Percentiles rank a stretch among this genome's conserved stretches.
phyloP scores from a whole-genome alignment of 2,797 vertebrate genomes.

The Meriones psammophilus region DNA sequence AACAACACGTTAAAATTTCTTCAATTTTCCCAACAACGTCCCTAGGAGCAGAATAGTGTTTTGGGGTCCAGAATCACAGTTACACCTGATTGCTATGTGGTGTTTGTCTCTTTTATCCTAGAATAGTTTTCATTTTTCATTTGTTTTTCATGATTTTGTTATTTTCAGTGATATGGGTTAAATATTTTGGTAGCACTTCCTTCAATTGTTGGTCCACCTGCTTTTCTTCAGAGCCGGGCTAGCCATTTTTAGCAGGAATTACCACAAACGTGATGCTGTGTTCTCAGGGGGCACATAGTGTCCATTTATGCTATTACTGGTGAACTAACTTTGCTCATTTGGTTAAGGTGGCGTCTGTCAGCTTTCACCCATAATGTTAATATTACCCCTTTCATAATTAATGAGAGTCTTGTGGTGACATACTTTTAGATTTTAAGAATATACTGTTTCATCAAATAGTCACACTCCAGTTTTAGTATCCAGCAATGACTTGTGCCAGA shows the following conservation, averaged over 20 bases:
- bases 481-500: slow-evolving; percentile 50
- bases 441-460: slow-evolving; percentile 70
- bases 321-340: slow-evolving; percentile 69
- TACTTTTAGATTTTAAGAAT: slow-evolving; percentile 68
- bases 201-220: slow-evolving; percentile 27
- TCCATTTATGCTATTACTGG: slow-evolving; percentile 46
- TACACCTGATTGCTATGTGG: background rate
- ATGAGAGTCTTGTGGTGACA: slow-evolving; percentile 69
- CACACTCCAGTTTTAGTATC: slow-evolving; percentile 47
- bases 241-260: slow-evolving; percentile 49
- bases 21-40: background rate
- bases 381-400: slow-evolving; percentile 72
- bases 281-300: background rate
- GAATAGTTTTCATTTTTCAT: background rate
- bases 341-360: slow-evolving; percentile 67
- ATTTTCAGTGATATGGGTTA: slow-evolving; percentile 30
- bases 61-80: background rate
- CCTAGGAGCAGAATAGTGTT: background rate
- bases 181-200: background rate
- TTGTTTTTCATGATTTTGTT: slow-evolving; percentile 29
- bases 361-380: slow-evolving; percentile 56
- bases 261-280: background rate
- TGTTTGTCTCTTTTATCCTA: slow-evolving; percentile 28
- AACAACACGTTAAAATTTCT: slow-evolving; percentile 30
- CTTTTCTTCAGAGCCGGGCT: slow-evolving; percentile 11